phyloP scores from a whole-genome alignment of 2,113 vertebrate species.

The Mormyrus lacerda region DNA sequence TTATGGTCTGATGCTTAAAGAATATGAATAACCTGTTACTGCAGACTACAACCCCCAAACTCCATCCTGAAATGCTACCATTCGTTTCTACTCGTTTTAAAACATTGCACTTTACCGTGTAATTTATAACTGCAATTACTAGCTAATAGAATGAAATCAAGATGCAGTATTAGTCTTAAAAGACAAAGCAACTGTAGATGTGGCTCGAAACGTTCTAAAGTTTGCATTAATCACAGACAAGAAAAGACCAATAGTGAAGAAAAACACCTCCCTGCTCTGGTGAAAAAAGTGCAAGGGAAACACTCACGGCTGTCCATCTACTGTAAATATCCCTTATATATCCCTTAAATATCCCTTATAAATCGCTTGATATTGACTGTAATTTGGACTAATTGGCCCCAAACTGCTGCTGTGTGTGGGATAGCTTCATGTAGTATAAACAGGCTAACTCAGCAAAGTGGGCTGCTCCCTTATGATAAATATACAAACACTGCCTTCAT shows the following conservation, averaged over 20 bases:
- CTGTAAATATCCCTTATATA: not conserved
- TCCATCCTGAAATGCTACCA: not conserved
- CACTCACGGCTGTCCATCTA: not conserved
- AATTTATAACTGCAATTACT: conserved; percentile 7
- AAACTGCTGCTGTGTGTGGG: not conserved
- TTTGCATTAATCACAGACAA: conserved; percentile 1
- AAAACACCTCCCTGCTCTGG: not conserved
- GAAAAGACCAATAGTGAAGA: not conserved
- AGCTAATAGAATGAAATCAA: not conserved
- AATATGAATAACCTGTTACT: not conserved
- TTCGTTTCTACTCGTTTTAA: not conserved
- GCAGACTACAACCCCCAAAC: not conserved
- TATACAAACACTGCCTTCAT: not conserved
- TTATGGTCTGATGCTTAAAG: not conserved
- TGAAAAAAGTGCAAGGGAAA: not conserved
- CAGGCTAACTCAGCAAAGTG: not conserved
- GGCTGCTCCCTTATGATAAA: not conserved
- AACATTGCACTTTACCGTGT: not conserved
- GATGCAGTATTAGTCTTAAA: not conserved
- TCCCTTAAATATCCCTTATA: not conserved
- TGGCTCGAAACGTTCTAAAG: not conserved
- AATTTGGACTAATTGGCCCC: not conserved
- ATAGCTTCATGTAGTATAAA: not conserved
- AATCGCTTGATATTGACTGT: not conserved
- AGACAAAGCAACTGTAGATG: not conserved